A percentile compares a stretch with the other conserved stretches of the same genome.
Evolutionary conservation across 2,113 vertebrate genomes (phyloP).

Genomic region (Riparia riparia): DNA sequence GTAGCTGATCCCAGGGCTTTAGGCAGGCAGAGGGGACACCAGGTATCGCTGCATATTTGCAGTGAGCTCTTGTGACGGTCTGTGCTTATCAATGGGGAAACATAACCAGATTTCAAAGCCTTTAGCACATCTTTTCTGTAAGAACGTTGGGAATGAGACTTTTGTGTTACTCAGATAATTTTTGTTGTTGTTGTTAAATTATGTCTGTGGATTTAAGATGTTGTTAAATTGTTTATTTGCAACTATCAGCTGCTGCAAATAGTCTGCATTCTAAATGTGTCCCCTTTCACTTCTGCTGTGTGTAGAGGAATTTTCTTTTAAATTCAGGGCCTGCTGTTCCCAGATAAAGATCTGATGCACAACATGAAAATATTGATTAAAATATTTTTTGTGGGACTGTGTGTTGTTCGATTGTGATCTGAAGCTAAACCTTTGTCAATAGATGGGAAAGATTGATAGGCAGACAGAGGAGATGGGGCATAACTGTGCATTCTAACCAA

Average conservation of each 20-base stretch:
- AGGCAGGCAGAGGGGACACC: background rate
- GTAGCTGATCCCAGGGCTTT: background rate
- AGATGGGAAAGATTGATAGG: background rate
- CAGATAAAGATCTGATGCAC: background rate
- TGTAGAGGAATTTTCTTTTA: background rate
- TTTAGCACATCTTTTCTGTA: background rate
- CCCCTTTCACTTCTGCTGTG: background rate
- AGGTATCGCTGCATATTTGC: background rate
- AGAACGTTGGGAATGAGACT: background rate
- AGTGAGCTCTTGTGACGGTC: background rate
- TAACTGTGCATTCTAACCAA: background rate
- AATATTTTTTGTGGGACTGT: constrained; percentile 1
- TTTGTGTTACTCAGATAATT: background rate
- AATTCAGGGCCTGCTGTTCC: background rate
- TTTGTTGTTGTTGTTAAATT: background rate
- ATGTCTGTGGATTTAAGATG: background rate
- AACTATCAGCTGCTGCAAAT: background rate
- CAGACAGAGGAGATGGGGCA: background rate
- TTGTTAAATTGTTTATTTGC: background rate
- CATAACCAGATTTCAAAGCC: background rate
- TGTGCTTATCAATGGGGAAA: background rate
- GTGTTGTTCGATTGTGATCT: constrained; percentile 4
- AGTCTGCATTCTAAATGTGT: background rate
- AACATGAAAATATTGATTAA: constrained; percentile 9
- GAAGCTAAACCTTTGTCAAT: background rate